phyloP scores from a whole-genome alignment of 2,113 vertebrate genomes.

The Grantiella picta region DNA sequence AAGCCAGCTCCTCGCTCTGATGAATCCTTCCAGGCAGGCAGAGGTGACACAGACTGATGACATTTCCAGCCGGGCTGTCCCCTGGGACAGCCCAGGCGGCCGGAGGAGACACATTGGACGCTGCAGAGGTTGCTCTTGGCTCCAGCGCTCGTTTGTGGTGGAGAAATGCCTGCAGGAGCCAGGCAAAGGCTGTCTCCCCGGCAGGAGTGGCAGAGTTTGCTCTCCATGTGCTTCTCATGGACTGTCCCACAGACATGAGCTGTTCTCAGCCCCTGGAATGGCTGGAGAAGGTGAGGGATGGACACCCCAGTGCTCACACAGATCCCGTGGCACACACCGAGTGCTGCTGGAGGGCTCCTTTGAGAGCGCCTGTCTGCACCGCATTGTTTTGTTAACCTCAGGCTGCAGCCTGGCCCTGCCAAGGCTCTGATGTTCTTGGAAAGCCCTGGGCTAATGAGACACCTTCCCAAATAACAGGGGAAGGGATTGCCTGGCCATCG shows the following conservation, averaged over 20 bases:
- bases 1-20: conserved; percentile 11
- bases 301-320: not conserved
- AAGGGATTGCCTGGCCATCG: not conserved
- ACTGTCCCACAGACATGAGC: not conserved
- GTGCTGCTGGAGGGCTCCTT: not conserved
- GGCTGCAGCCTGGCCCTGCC: conserved; percentile 12
- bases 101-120: not conserved
- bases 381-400: conserved; percentile 58
- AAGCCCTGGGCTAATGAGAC: not conserved
- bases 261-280: not conserved
- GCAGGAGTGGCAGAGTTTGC: not conserved
- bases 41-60: conserved; percentile 72
- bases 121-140: conserved; percentile 37
- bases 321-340: accelerated
- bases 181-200: not conserved
- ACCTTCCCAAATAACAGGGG: conserved; percentile 18
- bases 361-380: not conserved
- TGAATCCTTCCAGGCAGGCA: conserved; percentile 50
- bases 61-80: conserved; percentile 70
- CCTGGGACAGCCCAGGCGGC: not conserved
- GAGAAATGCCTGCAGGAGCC: not conserved
- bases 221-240: not conserved
- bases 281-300: not conserved
- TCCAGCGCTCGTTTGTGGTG: not conserved
- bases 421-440: conserved; percentile 56